Percentiles rank a stretch among this genome's conserved stretches.
phyloP scores from a whole-genome alignment of 2,113 vertebrate genomes.

The western clawed frog (Xenopus tropicalis) region DNA sequence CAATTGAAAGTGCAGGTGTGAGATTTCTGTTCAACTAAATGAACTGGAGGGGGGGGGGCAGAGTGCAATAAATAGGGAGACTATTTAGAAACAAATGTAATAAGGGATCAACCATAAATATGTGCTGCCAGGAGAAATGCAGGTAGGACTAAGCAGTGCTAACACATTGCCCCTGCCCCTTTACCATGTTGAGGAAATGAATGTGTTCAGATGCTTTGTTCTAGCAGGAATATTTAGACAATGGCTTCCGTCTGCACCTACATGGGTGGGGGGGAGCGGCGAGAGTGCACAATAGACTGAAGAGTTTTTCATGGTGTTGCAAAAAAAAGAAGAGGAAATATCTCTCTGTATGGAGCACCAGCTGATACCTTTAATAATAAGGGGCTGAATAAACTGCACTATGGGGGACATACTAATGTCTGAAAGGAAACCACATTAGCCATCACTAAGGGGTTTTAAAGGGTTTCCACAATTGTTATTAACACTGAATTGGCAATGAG shows the following conservation, averaged over 20 bases:
- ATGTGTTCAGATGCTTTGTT: background rate
- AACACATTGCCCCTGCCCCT: too few relatives aligned
- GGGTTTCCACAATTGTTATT: background rate
- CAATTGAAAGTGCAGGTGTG: constrained; percentile 37
- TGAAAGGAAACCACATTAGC: background rate
- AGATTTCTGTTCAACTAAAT: constrained; percentile 11
- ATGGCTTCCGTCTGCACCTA: background rate
- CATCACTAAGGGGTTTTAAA: background rate
- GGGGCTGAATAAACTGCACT: background rate
- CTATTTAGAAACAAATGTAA: background rate
- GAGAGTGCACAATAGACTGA: background rate
- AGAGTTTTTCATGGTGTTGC: background rate
- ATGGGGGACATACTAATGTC: background rate
- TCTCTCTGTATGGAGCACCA: background rate
- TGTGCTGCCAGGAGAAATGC: background rate
- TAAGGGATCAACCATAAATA: background rate
- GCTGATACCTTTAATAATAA: background rate
- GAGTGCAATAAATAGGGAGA: background rate
- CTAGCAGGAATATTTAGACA: background rate
- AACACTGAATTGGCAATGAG: too few relatives aligned
- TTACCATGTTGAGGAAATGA: too few relatives aligned
- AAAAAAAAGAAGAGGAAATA: background rate
- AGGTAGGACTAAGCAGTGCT: too few relatives aligned
- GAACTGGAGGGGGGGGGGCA: background rate
- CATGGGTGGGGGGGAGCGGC: background rate